Evolutionary conservation across 2,797 vertebrate genomes (phyloP).

Genomic region (Crocodylus rhombifer): DNA sequence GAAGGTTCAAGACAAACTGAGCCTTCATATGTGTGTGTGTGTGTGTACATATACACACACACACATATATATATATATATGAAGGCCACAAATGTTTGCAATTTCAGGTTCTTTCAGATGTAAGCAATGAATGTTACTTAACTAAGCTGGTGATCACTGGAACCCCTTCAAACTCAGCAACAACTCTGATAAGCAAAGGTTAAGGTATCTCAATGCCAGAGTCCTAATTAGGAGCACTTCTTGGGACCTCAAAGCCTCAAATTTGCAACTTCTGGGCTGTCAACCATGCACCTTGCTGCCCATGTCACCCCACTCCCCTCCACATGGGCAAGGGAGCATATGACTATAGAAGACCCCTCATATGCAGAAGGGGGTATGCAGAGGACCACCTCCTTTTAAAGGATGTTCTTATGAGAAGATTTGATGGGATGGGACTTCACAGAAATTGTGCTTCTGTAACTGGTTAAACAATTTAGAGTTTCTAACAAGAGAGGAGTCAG

Average conservation of each 20-base stretch:
- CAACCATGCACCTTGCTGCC: too few relatives aligned
- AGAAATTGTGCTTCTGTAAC: slow-evolving; percentile 37
- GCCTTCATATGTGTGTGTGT: too few relatives aligned
- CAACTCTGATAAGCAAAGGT: not conserved
- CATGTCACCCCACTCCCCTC: not conserved
- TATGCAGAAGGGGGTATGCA: not conserved
- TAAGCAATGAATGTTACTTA: not conserved
- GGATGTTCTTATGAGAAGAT: slow-evolving; percentile 57
- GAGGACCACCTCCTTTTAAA: slow-evolving; percentile 18
- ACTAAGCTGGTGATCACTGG: not conserved
- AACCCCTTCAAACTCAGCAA: not conserved
- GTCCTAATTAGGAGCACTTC: not conserved
- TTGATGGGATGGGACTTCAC: slow-evolving; percentile 52
- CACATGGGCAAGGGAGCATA: not conserved
- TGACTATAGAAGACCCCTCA: not conserved
- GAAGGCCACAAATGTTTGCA: not conserved
- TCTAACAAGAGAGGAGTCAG: not conserved
- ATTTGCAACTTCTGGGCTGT: too few relatives aligned
- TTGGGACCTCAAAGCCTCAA: too few relatives aligned
- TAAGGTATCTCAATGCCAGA: not conserved
- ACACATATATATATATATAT: too few relatives aligned
- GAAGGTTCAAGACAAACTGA: too few relatives aligned
- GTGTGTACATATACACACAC: too few relatives aligned
- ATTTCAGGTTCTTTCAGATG: not conserved
- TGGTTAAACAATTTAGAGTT: slow-evolving; percentile 23